Conservation (phyloP, 2,888 invertebrate species). For the Serripes groenlandicus region DNA sequence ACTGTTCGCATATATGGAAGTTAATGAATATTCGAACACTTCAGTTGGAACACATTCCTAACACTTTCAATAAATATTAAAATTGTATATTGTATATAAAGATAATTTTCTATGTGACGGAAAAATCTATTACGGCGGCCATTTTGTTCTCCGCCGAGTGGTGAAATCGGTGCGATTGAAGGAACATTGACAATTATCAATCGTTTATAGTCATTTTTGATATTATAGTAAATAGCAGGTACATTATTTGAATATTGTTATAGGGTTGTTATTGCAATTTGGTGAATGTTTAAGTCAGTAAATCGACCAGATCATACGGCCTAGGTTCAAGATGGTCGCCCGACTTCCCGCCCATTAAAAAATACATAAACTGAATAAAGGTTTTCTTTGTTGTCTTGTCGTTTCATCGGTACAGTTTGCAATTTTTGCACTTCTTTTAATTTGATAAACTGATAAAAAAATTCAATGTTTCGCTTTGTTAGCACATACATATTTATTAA, state of each 20-base stretch:
- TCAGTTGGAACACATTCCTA: constrained; percentile 14
- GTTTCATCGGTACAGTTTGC: too few relatives aligned
- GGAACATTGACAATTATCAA: constrained; percentile 59
- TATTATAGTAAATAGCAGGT: not conserved
- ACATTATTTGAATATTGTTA: not conserved
- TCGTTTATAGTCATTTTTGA: too few relatives aligned
- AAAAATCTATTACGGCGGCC: constrained; percentile 53
- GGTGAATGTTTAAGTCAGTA: not conserved
- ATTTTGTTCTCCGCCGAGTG: constrained; percentile 65
- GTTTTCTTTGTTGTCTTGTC: constrained; percentile 27
- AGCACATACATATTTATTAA: constrained; percentile 18
- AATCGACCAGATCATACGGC: constrained; percentile 11
- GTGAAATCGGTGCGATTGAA: constrained; percentile 68
- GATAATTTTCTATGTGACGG: not conserved
- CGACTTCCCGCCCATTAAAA: constrained; percentile 50
- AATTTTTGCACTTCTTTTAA: too few relatives aligned
- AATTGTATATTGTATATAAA: not conserved
- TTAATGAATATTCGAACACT: constrained; percentile 36
- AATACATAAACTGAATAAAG: not conserved
- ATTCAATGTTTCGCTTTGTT: too few relatives aligned
- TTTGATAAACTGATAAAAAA: too few relatives aligned
- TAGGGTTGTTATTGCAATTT: not conserved
- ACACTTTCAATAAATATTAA: constrained; percentile 23
- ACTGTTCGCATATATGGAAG: constrained; percentile 15
- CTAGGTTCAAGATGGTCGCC: constrained; percentile 55